A percentile compares a stretch with the other conserved stretches of the same genome.
Evolutionary conservation across 2,113 vertebrate genomes (phyloP).

Genomic region (Chionodraco myersi): DNA sequence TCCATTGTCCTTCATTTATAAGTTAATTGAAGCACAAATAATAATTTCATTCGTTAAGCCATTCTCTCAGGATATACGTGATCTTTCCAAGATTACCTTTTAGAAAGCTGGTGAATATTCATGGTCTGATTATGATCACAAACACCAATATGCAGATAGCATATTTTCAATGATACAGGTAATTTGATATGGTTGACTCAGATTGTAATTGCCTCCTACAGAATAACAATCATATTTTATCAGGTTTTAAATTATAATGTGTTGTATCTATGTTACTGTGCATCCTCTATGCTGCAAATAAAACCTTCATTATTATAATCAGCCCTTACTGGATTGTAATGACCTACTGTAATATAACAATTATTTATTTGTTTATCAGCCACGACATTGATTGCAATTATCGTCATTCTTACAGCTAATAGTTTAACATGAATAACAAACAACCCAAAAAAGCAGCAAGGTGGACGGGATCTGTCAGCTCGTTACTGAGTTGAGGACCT

Average conservation of each 20-base stretch:
- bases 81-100: background rate
- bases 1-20: background rate
- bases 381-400: slow-evolving; percentile 8
- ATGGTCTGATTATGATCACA: slow-evolving; percentile 5
- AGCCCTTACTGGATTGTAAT: slow-evolving; percentile 5
- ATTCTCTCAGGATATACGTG: background rate
- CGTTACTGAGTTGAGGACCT: background rate
- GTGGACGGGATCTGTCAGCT: background rate
- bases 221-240: slow-evolving; percentile 5
- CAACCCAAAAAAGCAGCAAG: background rate
- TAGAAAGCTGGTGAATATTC: slow-evolving; percentile 1
- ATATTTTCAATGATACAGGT: slow-evolving; percentile 9
- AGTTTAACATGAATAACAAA: slow-evolving; percentile 12
- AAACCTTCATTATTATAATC: slow-evolving; percentile 32
- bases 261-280: background rate
- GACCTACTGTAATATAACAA: slow-evolving; percentile 24
- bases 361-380: slow-evolving; percentile 1
- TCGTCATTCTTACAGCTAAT: background rate
- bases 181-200: slow-evolving; percentile 13
- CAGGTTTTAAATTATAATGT: slow-evolving; percentile 1
- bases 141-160: background rate
- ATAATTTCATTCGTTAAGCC: background rate
- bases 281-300: slow-evolving; percentile 28
- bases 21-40: background rate
- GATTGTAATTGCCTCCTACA: slow-evolving; percentile 9